Base-by-base conservation (phyloP, 2,113 vertebrate genomes). In the Petroica traversi region DNA sequence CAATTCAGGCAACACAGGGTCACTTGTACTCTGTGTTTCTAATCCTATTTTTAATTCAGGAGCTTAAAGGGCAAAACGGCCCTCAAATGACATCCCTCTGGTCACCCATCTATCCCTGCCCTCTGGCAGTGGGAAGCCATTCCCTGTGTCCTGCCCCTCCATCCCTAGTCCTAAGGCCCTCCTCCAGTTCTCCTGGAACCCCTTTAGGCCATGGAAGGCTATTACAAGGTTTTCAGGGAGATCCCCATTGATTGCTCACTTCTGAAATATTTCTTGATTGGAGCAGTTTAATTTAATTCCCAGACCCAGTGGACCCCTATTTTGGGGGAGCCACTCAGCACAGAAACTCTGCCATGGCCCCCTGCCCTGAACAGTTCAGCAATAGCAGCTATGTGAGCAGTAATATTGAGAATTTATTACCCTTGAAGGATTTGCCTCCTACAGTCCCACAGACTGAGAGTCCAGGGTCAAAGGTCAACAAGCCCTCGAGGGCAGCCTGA, bases 61-160 rank as follows among this genome's bases (percentile, higher is more conserved):
- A 71, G 24, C 14, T 66, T 33, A 43, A 51, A 88, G n/a, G 25
- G 48, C 57, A 72, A 45, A 79, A 2, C 31, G 66, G 24, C 40
- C 41, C 22, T 45, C 57, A 57, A 58, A 23, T 0, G 0, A 22
- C 34, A 71, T 28, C 57, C 11, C 25, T 8, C 8, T 13, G 6
- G 52, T 11, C 3, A 62, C 40, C 8, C 46, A 62, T 6, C 19
- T 1, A 4, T 4, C 55, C 55, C 40, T 69, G n/a, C 38, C 10
- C 38, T 52, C 33, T 34, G 43, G 51, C 28, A 43, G 3, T 58
- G 46, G 16, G n/a, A 87, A 62, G 23, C 55, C 48, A 40, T 54
- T 69, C n/a, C 64, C 63, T 26, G 4, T 11, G 19, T n/a, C 29
- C 48, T 69, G 48, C 9, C 34, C 48, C 73, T 78, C 29, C 29